phyloP scores from a whole-genome alignment of 1,140 invertebrate species.

The Harpegnathos saltator region DNA sequence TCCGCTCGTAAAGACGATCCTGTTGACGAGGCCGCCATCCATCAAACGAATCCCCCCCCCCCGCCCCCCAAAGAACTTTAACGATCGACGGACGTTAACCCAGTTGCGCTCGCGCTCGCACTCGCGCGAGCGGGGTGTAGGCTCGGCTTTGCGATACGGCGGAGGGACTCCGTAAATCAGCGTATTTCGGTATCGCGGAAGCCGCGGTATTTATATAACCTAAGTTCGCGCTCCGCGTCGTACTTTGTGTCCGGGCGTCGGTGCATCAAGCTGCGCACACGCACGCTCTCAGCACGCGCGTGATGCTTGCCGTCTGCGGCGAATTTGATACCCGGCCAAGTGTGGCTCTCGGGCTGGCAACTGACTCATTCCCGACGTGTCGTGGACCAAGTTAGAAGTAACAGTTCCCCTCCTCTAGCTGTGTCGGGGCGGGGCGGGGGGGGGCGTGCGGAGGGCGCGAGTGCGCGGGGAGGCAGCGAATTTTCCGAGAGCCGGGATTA shows the following conservation, averaged over 20 bases:
- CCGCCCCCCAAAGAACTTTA: constrained; percentile 45
- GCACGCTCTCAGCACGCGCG: constrained; percentile 57
- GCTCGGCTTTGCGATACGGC: constrained; percentile 55
- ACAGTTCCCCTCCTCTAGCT: background rate
- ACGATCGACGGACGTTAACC: constrained; percentile 78
- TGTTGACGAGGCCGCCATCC: constrained; percentile 36
- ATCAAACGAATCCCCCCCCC: constrained; percentile 39
- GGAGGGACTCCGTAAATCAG: constrained; percentile 77
- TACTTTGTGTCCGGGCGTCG: constrained; percentile 37
- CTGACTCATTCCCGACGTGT: constrained; percentile 60
- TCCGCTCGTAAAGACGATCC: constrained; percentile 35
- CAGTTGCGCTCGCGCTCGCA: constrained; percentile 67
- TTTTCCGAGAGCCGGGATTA: no score
- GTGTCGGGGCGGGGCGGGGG: no score
- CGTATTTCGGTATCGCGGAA: constrained; percentile 84
- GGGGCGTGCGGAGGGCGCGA: background rate
- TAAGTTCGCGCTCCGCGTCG: constrained; percentile 58
- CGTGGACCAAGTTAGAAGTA: constrained; percentile 20
- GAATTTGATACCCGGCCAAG: constrained; percentile 79
- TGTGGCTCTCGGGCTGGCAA: constrained; percentile 36
- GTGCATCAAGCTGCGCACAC: background rate
- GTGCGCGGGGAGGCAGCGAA: background rate
- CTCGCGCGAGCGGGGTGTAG: no score
- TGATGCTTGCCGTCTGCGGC: constrained; percentile 56
- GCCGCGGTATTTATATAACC: constrained; percentile 79